These are phyloP conservation scores for Abscondita cerata DNA, from an alignment of 2,888 invertebrate species.

Conservation along the genomic window DNA sequence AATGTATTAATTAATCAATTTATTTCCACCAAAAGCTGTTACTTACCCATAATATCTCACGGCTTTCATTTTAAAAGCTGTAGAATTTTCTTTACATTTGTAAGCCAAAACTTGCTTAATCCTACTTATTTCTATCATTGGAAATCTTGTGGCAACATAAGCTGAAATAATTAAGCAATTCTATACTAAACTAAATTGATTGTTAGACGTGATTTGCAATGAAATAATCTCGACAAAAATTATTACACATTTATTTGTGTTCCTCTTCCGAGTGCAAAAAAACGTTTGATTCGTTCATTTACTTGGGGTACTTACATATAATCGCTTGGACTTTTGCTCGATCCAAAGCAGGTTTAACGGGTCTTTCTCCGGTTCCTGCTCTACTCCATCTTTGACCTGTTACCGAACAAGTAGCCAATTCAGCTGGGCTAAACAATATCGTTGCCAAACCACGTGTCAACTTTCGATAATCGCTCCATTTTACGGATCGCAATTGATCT, in stretches of 20 bases:
- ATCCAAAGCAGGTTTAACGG: conserved; percentile 78
- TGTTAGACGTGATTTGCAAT: no score
- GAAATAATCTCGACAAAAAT: neutral
- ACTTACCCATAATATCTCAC: conserved; percentile 65
- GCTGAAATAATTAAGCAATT: no score
- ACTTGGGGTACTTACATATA: conserved; percentile 72
- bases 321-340: conserved; percentile 76
- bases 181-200: no score
- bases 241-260: no score
- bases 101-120: conserved; percentile 80
- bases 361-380: conserved; percentile 74
- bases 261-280: no score
- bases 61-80: conserved; percentile 76
- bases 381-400: conserved; percentile 80
- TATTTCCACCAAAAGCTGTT: neutral
- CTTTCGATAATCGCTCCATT: conserved; percentile 78
- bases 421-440: conserved; percentile 76
- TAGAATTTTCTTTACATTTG: conserved; percentile 80
- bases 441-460: conserved; percentile 76
- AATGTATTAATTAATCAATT: neutral
- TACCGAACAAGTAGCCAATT: conserved; percentile 76
- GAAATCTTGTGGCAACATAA: conserved; percentile 76
- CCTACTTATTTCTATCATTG: conserved; percentile 75
- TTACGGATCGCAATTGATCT: conserved; percentile 73
- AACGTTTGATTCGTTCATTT: no score